A percentile compares a stretch with the other conserved stretches of the same genome.
Evolutionary conservation across 1,140 invertebrate species (phyloP).

Genomic region (Drosophila oshimai): DNA sequence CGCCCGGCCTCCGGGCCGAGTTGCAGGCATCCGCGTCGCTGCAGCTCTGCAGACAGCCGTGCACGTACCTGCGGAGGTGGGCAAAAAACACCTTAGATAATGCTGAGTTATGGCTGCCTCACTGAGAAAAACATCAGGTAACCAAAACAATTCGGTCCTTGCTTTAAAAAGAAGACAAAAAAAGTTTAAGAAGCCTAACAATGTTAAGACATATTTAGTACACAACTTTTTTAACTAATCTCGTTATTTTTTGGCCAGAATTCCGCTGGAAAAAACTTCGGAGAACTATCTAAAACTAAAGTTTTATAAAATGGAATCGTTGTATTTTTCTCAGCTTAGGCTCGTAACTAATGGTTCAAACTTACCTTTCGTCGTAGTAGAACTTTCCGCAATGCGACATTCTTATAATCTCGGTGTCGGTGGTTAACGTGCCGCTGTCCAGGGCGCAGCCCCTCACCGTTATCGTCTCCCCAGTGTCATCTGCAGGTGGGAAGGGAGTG

Average conservation of each 20-base stretch:
- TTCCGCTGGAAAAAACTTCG: not conserved
- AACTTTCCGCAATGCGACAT: conserved; percentile 97
- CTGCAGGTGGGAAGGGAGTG: conserved; percentile 82
- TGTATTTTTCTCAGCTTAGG: not conserved
- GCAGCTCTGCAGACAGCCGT: conserved; percentile 94
- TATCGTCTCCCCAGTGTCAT: conserved; percentile 90
- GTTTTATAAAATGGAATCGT: no score
- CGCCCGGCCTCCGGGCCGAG: conserved; percentile 27
- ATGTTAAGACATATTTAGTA: no score
- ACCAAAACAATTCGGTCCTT: no score
- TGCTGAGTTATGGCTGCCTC: conserved; percentile 42
- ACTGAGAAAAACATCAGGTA: conserved; percentile 26
- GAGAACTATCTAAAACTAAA: no score
- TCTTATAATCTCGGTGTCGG: conserved; percentile 95
- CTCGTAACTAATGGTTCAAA: not conserved
- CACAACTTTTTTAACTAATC: no score
- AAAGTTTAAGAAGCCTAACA: no score
- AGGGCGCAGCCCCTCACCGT: conserved; percentile 94
- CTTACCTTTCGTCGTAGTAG: conserved; percentile 92
- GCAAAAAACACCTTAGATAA: conserved; percentile 7
- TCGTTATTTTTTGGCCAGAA: not conserved
- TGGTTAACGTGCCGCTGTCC: conserved; percentile 95
- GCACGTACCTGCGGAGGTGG: conserved; percentile 87
- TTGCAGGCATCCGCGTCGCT: conserved; percentile 94
- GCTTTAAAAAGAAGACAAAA: no score